Conservation (phyloP, 2,113 vertebrate genomes). For the Dasyprocta punctata region DNA sequence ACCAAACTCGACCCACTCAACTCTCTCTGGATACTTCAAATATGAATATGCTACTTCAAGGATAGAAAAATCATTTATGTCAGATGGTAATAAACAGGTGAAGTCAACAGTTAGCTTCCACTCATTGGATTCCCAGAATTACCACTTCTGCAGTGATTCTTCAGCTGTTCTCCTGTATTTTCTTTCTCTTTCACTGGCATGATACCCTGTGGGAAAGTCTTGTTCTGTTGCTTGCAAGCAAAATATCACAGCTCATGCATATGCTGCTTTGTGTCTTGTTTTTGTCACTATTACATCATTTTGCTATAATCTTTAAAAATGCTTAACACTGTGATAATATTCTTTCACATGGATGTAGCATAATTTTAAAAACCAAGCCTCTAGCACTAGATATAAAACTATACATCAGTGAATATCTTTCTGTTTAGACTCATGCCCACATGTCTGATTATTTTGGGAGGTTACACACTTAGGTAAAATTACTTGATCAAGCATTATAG, state of each 20-base stretch:
- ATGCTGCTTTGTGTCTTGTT: background rate
- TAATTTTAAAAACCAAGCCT: background rate
- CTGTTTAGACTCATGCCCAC: background rate
- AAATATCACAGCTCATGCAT: background rate
- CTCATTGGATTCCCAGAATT: background rate
- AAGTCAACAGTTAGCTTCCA: background rate
- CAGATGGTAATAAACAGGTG: background rate
- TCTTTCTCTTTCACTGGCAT: background rate
- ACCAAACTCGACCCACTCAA: background rate
- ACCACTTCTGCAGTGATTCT: background rate
- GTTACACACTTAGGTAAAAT: background rate
- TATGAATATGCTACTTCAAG: background rate
- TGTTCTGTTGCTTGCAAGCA: background rate
- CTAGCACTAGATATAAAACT: background rate
- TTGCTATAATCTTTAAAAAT: background rate
- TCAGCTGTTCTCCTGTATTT: background rate
- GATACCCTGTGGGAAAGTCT: background rate
- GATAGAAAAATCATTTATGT: background rate
- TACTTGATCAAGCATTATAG: background rate
- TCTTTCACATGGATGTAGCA: background rate
- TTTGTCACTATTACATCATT: background rate
- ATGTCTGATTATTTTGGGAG: conserved; percentile 1
- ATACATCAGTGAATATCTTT: background rate
- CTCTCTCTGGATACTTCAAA: background rate
- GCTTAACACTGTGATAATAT: background rate